Percentiles rank a stretch among this genome's conserved stretches.
Conservation (phyloP, 2,113 vertebrate genomes). For the Tyto alba region DNA sequence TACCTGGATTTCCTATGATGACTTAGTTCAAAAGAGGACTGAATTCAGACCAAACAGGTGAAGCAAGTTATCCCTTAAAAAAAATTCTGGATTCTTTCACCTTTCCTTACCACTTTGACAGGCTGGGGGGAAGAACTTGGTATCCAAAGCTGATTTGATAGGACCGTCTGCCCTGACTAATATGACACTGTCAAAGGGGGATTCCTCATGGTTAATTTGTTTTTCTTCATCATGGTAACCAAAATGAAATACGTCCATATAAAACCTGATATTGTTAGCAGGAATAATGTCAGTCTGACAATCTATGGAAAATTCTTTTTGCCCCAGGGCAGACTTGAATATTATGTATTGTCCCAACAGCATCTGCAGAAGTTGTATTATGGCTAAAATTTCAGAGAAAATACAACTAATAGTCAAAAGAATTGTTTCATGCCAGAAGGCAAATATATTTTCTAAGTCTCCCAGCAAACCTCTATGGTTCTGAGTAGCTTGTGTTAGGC, state of each 20-base stretch:
- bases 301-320: not conserved
- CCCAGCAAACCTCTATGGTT: not conserved
- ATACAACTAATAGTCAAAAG: not conserved
- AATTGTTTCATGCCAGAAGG: not conserved
- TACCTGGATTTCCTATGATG: not conserved
- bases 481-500: not conserved
- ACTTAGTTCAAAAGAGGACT: not conserved
- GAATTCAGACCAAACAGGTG: not conserved
- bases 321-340: not conserved
- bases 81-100: not conserved
- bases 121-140: too few species aligned
- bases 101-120: not conserved
- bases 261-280: not conserved
- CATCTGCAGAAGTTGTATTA: not conserved
- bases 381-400: not conserved
- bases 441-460: not conserved
- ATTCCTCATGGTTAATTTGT: accelerated
- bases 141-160: not conserved
- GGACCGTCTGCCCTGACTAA: not conserved
- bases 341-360: not conserved
- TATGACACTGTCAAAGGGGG: not conserved
- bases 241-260: not conserved
- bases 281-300: not conserved
- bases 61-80: not conserved
- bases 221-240: not conserved